Base-by-base conservation (phyloP, 2,797 vertebrate genomes). In the Bradypodion pumilum region DNA sequence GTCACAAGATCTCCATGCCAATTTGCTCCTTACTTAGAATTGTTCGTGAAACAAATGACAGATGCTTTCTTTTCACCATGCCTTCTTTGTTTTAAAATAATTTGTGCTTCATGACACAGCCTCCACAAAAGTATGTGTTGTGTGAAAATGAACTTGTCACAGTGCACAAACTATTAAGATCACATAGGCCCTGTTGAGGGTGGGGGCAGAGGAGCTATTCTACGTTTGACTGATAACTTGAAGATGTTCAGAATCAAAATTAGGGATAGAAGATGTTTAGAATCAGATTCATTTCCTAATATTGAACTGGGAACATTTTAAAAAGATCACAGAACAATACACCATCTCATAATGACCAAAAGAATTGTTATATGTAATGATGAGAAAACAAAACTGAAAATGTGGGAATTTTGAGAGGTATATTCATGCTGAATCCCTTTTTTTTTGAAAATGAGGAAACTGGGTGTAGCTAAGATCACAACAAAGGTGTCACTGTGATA, bases 121-220 rank as follows among this genome's bases (percentile, higher is more conserved):
- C 5, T 75, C 63, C 15, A 75, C 80, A 66, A 86, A 25, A 46
- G 29, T 78, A 52, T 86, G 10, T 85, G 7, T 75, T 44, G 49
- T 37, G 25, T 72, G 79, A 62, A 86, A 60, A 70, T 69, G 81
- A 86, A 46, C 32, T 81, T 86, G 52, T 52, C 66, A 63, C 46
- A 37, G 32, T 56, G 15, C 42, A 46, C 44, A 42, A 49, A n/a
- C 52, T 56, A 56, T 19, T 56, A 19, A 56, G 52, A 56, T 56
- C 52, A 19, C 19, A n/a, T 56, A 19, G 52, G 3, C 52, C 52
- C 52, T n/a, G n/a, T n/a, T n/a, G n/a, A n/a, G n/a, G n/a, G n/a
- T n/a, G n/a, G 68, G 69, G 0, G 0, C 56, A 23, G 16, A 6
- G 70, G 13, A 25, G 5, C 69, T 10, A 77, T 2, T 7, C 29